Evolutionary conservation across 2,113 vertebrate species (phyloP).

Genomic region (Antechinus flavipes): DNA sequence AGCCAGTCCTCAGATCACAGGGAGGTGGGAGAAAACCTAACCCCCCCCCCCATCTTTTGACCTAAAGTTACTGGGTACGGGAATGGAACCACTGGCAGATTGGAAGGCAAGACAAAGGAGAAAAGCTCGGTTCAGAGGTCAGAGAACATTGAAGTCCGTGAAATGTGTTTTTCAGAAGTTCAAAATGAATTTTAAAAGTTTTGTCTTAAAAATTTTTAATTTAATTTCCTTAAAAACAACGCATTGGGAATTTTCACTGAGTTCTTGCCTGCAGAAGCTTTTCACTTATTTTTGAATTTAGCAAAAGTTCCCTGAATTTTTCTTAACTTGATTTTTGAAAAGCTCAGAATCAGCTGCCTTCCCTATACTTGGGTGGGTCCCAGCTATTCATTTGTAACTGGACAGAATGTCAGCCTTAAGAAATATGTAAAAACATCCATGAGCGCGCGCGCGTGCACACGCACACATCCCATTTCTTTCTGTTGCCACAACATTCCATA

Average conservation of each 20-base stretch:
- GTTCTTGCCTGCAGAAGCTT: neutral
- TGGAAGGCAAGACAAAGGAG: neutral
- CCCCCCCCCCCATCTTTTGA: neutral
- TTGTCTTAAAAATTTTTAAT: conserved; percentile 31
- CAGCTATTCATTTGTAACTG: conserved; percentile 37
- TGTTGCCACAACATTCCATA: conserved; percentile 59
- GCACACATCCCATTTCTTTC: conserved; percentile 48
- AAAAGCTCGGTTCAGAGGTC: neutral
- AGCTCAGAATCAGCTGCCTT: neutral
- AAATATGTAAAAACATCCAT: conserved; percentile 45
- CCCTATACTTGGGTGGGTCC: conserved; percentile 7
- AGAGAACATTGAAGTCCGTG: neutral
- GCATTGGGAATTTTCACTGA: neutral
- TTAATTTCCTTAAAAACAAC: neutral
- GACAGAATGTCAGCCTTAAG: conserved; percentile 26
- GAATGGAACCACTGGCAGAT: neutral
- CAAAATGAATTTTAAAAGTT: conserved; percentile 33
- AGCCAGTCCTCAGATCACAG: neutral
- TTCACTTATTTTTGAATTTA: neutral
- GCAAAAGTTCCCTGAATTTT: neutral
- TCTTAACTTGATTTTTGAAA: neutral
- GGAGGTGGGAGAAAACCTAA: neutral
- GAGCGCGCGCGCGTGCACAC: neutral
- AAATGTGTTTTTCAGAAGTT: conserved; percentile 18
- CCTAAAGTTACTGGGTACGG: neutral